Conservation (phyloP, 2,113 vertebrate species). For the Oxygymnocypris stewartii region DNA sequence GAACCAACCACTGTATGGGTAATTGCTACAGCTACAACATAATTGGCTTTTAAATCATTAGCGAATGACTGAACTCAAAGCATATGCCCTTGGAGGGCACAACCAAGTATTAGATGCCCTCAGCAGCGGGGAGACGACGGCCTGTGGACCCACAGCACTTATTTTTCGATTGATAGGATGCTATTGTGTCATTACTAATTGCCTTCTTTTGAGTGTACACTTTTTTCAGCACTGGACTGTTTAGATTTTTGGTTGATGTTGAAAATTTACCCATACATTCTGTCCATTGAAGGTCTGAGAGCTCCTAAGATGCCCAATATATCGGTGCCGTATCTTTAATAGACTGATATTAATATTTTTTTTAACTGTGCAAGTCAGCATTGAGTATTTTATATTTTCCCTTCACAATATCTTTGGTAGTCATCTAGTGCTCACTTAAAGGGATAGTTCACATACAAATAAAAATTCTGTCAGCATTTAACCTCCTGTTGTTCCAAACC, state of each 20-base stretch:
- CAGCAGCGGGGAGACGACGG: background rate
- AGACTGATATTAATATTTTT: background rate
- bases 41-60: conserved; percentile 57
- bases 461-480: too few relatives aligned
- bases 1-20: conserved; percentile 45
- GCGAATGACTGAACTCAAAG: conserved; percentile 42
- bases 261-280: background rate
- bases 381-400: background rate
- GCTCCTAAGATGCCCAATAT: background rate
- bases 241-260: background rate
- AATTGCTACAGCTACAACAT: conserved; percentile 48
- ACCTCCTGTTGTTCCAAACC: too few relatives aligned
- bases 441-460: too few relatives aligned
- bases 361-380: background rate
- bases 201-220: background rate
- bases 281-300: background rate
- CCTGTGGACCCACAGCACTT: background rate
- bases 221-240: background rate
- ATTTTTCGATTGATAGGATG: background rate
- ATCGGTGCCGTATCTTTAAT: background rate
- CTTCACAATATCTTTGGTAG: background rate
- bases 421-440: background rate
- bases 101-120: conserved; percentile 31
- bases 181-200: background rate
- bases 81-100: conserved; percentile 40